These are phyloP conservation scores for Apaloderma vittatum DNA, from an alignment of 2,113 vertebrate species.

Conservation along the genomic window DNA sequence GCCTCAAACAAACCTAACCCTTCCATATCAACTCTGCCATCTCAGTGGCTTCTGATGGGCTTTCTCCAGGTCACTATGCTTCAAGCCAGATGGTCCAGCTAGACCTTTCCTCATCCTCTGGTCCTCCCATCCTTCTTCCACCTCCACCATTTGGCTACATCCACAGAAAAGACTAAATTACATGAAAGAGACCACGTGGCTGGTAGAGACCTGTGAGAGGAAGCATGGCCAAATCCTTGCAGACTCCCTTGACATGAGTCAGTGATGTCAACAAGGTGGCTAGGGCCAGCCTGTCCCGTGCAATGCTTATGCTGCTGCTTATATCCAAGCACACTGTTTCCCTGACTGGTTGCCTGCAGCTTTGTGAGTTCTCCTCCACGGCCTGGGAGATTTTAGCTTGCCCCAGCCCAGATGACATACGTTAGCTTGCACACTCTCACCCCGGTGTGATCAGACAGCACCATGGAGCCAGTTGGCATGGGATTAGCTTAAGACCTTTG, in stretches of 20 bases:
- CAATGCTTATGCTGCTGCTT: not conserved
- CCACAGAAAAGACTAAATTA: not conserved
- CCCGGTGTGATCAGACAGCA: not conserved
- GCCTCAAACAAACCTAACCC: not conserved
- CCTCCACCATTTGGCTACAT: not conserved
- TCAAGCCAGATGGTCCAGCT: not conserved
- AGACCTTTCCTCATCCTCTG: fast-evolving
- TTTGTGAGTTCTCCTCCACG: not conserved
- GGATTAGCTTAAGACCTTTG: not conserved
- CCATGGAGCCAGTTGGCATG: fast-evolving
- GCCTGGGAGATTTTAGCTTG: not conserved
- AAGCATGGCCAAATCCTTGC: not conserved
- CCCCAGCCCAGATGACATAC: not conserved
- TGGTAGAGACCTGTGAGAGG: not conserved
- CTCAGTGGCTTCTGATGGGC: not conserved
- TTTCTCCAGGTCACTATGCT: not conserved
- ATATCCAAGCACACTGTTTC: not conserved
- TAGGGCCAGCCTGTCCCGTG: not conserved
- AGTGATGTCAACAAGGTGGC: not conserved
- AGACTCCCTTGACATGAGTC: not conserved
- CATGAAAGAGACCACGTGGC: not conserved
- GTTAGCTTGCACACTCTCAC: not conserved
- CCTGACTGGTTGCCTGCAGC: not conserved
- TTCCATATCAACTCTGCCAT: not conserved
- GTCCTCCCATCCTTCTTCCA: not conserved